Conservation (phyloP, 2,888 invertebrate genomes). For the Eremobia ochroleuca region DNA sequence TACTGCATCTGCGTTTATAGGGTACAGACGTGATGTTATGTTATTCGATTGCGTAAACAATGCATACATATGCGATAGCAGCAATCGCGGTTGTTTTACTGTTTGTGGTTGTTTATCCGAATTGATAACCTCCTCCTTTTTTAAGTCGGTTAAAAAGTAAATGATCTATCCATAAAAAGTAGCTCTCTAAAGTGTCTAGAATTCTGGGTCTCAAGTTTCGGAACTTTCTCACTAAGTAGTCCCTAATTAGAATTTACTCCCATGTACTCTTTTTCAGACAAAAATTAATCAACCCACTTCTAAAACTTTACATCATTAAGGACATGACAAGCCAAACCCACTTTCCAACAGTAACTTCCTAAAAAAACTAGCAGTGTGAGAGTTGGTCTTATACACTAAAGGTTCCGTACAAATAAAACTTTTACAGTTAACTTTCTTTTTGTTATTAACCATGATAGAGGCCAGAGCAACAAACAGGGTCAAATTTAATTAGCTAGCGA, state of each 20-base stretch:
- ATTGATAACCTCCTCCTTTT: too few species aligned
- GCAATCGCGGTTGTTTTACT: too few species aligned
- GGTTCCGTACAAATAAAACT: not conserved
- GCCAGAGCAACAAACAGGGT: not conserved
- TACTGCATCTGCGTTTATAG: too few species aligned
- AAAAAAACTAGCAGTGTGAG: slow-evolving; percentile 8
- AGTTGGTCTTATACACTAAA: not conserved
- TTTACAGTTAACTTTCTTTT: not conserved
- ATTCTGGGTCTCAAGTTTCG: not conserved
- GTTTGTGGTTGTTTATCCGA: too few species aligned
- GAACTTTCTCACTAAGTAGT: not conserved
- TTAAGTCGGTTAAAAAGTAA: too few species aligned
- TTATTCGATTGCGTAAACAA: too few species aligned
- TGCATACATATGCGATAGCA: too few species aligned
- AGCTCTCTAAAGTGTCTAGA: not conserved
- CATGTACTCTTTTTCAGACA: slow-evolving; percentile 10
- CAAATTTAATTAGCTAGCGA: too few species aligned
- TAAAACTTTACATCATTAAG: slow-evolving; percentile 43
- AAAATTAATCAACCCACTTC: slow-evolving; percentile 50
- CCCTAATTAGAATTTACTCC: slow-evolving; percentile 32
- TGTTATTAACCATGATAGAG: not conserved
- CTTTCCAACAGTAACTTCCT: not conserved
- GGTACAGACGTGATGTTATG: too few species aligned
- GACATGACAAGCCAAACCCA: slow-evolving; percentile 38
- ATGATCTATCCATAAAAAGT: not conserved